Base-by-base conservation (phyloP, 2,113 vertebrate species). In the Scortum barcoo region DNA sequence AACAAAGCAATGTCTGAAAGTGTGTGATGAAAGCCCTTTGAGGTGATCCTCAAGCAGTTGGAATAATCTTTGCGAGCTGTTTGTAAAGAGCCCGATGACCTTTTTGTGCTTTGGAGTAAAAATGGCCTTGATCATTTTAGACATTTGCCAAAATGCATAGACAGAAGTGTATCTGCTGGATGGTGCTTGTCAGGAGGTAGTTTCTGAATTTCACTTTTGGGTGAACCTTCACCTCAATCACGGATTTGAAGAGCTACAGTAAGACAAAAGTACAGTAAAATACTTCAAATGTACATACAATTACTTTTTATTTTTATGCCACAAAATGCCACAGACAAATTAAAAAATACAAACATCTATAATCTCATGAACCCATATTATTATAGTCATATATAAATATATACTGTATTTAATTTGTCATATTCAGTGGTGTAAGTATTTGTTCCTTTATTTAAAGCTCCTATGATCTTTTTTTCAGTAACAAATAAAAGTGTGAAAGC, bases 31-130 rank as follows among this genome's bases (percentile, higher is more conserved):
- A 78, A 78, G 67, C 78, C 46, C 77, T 73, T 83, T 17, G 24
- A 30, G 36, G 58, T 62, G 72, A 56, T 71, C 44, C 33, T 50
- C 22, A 56, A 84, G 74, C 76, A 63, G 71, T 62, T 84, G 58
- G 73, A 80, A 77, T 7, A 11, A 11, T 44, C 66, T 62, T 75
- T 40, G 71, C 24, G 1, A 28, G 78, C 53, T 38, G 54, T 71
- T 79, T 77, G 63, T 46, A 33, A 60, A 72, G 56, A 33, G 38
- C 24, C 26, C 11, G 19, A 76, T n/a, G 42, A n/a, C 2, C 56
- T 53, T 80, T 80, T 63, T 20, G 57, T 70, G 65, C 56, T 72
- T 36, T 65, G 74, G 77, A 70, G 77, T 81, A 72, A 80, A 85
- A 83, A 62, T 38, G 28, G 19, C 26, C 46, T 33, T 11, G 61